These are phyloP conservation scores for Dicroscelio sp. DNA, from an alignment of 2,888 invertebrate genomes.

Conservation along the genomic window DNA sequence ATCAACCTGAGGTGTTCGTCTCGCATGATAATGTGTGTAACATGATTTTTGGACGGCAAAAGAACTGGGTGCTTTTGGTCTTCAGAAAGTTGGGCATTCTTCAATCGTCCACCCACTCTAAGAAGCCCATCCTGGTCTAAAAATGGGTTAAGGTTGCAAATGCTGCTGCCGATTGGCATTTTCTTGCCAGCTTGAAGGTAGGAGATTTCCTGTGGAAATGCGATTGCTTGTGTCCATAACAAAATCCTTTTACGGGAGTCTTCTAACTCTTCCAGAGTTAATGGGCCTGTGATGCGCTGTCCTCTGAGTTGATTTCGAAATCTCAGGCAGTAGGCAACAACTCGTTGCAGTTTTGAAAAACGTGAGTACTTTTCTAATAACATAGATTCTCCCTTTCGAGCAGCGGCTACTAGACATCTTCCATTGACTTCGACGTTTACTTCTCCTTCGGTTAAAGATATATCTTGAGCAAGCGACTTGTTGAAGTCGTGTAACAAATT, in stretches of 20 bases:
- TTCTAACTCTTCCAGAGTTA: not conserved
- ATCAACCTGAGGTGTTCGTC: not conserved
- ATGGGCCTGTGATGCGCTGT: not conserved
- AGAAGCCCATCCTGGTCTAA: not conserved
- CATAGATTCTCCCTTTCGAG: too few relatives aligned
- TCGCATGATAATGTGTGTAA: not conserved
- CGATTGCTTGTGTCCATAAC: not conserved
- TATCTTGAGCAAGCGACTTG: too few relatives aligned
- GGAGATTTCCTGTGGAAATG: not conserved
- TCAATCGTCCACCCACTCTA: conserved; percentile 2
- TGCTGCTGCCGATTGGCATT: not conserved
- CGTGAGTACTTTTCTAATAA: not conserved
- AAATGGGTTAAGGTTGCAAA: not conserved
- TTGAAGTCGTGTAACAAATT: not conserved
- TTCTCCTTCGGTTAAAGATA: not conserved
- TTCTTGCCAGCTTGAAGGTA: not conserved
- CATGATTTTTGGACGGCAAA: not conserved
- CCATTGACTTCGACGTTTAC: not conserved
- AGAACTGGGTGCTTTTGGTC: conserved; percentile 15
- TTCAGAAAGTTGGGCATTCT: not conserved
- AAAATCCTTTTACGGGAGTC: not conserved
- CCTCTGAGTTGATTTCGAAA: not conserved
- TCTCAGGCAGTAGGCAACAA: not conserved
- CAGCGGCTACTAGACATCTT: not conserved
- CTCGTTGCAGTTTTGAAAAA: conserved; percentile 5